Conservation (phyloP, 2,797 vertebrate genomes). For the Rhabdophis nuchalis region DNA sequence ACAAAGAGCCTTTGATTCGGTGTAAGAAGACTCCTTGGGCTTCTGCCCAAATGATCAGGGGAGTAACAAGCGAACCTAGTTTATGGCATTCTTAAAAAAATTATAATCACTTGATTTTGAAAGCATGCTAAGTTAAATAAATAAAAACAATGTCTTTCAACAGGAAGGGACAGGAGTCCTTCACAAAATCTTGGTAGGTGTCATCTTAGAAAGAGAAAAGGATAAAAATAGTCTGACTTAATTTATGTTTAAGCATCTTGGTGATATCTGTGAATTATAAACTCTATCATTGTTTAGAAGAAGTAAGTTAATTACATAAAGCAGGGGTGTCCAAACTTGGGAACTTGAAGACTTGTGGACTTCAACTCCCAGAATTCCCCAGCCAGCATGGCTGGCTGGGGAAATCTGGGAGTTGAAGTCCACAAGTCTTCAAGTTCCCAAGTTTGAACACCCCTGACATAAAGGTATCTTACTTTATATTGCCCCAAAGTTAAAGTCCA, state of each 20-base stretch:
- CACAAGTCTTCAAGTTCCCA: too few species aligned
- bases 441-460: too few species aligned
- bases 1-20: neutral
- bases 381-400: too few species aligned
- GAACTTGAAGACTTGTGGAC: too few species aligned
- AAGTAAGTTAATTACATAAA: neutral
- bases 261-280: neutral
- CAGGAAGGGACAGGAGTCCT: neutral
- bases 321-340: too few species aligned
- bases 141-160: neutral
- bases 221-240: neutral
- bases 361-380: too few species aligned
- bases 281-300: neutral
- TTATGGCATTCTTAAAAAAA: neutral
- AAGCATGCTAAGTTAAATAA: neutral
- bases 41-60: neutral
- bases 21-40: neutral
- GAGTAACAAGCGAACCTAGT: neutral
- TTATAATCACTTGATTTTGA: neutral
- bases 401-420: too few species aligned
- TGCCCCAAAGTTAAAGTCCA: neutral
- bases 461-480: neutral
- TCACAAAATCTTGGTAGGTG: neutral
- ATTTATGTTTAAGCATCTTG: neutral
- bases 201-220: neutral